Evolutionary conservation across 2,888 invertebrate species (phyloP), one percentile per base, ranked within the genome.

Genomic region (Deroplatys truncata): DNA sequence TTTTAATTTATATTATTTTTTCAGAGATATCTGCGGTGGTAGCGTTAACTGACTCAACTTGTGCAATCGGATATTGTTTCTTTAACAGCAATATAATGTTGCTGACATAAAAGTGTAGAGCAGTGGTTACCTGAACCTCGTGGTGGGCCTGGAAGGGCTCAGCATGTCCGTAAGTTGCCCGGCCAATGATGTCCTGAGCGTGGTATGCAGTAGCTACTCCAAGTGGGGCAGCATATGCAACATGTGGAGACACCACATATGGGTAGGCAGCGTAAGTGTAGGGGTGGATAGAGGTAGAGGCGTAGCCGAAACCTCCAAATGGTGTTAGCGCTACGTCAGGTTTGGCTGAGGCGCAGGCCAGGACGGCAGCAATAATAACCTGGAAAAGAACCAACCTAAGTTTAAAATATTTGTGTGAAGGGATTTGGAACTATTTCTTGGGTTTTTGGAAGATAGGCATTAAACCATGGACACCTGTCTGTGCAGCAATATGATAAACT

Each of bases 361-460:
- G 91, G 92, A 95, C 93, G 93, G 95, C 94, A 93, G 94, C 94
- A 93, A 95, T 93, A 92, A 94, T 94, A 94, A 95, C 95, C 95
- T 95, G 94, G 8, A 82, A 89, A 0, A 82, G 3, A 87, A 82
- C 15, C 20, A 87, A 85, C 20, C 35, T 15, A 16, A 2, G 72
- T 86, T 25, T 13, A 43, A 43, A 43, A 43, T 13, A 43, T 13
- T 13, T 43, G 13, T 43, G 13, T 43, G 43, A n/a, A 43, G 43
- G 13, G 13, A 43, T 43, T 43, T 43, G 43, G 43, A 10, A 13
- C 43, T 13, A 13, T 43, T 13, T 43, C 43, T 43, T 43, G 1
- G 13, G 10, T 31, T 43, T 43, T 43, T 43, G 43, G 43, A 43
- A 10, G 13, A 13, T 13, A 43, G 43, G 1, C 13, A 43, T 43